Conservation (phyloP, 2,113 vertebrate genomes). For the Prionailurus viverrinus region DNA sequence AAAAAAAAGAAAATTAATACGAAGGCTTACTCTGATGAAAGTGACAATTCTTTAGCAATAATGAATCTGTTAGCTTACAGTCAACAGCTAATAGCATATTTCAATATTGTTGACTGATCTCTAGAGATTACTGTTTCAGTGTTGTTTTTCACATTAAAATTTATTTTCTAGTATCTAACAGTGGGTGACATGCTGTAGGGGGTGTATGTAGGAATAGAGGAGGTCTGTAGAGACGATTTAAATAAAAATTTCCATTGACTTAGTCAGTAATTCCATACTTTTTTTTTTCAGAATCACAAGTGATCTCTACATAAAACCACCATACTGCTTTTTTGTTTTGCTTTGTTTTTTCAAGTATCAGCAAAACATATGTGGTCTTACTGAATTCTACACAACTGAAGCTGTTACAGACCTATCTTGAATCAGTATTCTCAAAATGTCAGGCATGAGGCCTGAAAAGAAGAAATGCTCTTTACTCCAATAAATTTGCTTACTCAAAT, state of each 20-base stretch:
- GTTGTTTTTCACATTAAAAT: conserved; percentile 44
- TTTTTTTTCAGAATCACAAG: neutral
- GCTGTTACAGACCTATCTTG: neutral
- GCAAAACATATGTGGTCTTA: neutral
- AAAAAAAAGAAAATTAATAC: neutral
- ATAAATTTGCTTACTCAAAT: conserved; percentile 16
- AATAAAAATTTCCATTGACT: neutral
- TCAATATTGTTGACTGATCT: neutral
- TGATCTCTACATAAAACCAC: neutral
- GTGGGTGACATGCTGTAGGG: neutral
- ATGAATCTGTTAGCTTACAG: conserved; percentile 45
- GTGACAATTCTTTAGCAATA: conserved; percentile 47
- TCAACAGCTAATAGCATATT: neutral
- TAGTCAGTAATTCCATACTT: neutral
- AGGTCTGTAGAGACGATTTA: neutral
- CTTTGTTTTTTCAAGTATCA: neutral
- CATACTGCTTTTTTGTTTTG: neutral
- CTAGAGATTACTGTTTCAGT: neutral
- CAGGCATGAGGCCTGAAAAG: neutral
- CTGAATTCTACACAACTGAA: conserved; percentile 1
- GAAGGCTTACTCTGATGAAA: conserved; percentile 66
- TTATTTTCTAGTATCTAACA: neutral
- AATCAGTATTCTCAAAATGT: conserved; percentile 25
- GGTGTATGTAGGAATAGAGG: neutral
- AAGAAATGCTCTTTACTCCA: neutral